These are phyloP conservation scores for Schizaphis graminum DNA, from an alignment of 2,888 invertebrate genomes.

Conservation along the genomic window DNA sequence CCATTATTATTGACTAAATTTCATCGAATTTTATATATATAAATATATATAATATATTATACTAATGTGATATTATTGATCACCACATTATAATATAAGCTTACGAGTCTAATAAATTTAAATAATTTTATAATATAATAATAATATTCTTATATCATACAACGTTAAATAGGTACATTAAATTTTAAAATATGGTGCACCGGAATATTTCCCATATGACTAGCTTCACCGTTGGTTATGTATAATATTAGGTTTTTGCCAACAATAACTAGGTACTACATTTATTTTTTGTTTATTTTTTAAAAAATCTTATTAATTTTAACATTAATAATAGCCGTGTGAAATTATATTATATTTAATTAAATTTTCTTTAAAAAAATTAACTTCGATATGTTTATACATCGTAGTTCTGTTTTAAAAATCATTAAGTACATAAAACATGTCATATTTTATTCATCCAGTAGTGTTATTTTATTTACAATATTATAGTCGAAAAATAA, in stretches of 20 bases:
- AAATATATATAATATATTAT: slow-evolving; percentile 29
- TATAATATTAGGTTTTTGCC: slow-evolving; percentile 36
- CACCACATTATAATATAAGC: slow-evolving; percentile 61
- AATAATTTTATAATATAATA: slow-evolving; percentile 63
- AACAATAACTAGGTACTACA: slow-evolving; percentile 47
- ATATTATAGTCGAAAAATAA: slow-evolving; percentile 58
- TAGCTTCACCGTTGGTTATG: slow-evolving; percentile 61
- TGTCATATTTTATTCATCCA: slow-evolving; percentile 31
- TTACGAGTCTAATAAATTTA: slow-evolving; percentile 58
- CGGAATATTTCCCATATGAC: slow-evolving; percentile 65
- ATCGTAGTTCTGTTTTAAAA: slow-evolving; percentile 57
- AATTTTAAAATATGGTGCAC: slow-evolving; percentile 58
- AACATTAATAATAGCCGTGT: slow-evolving; percentile 35
- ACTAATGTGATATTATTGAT: slow-evolving; percentile 62
- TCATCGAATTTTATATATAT: slow-evolving; percentile 60
- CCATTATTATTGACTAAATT: slow-evolving; percentile 65
- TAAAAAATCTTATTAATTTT: slow-evolving; percentile 46
- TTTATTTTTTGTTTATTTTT: slow-evolving; percentile 37
- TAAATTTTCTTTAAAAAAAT: slow-evolving; percentile 49
- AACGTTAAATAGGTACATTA: slow-evolving; percentile 48
- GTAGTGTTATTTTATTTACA: slow-evolving; percentile 40
- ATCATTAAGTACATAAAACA: slow-evolving; percentile 62
- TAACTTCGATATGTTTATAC: slow-evolving; percentile 63
- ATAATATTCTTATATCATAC: slow-evolving; percentile 50
- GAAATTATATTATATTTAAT: slow-evolving; percentile 44